These are phyloP conservation scores for Theristicus caerulescens DNA, from an alignment of 2,113 vertebrate genomes.

Conservation along the genomic window DNA sequence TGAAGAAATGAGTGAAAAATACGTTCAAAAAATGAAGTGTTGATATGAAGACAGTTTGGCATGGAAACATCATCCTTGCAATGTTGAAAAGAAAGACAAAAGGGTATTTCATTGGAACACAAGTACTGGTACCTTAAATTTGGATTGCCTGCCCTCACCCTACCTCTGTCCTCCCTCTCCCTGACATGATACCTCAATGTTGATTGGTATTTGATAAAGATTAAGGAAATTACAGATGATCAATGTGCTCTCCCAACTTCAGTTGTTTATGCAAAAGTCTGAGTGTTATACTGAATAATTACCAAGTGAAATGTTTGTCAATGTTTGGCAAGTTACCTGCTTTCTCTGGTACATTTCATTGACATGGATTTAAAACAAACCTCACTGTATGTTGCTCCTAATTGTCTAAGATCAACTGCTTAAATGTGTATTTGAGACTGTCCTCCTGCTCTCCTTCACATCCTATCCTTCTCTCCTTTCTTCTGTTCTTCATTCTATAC, in stretches of 20 bases:
- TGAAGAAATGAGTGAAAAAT: background rate
- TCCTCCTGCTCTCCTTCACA: fast-evolving
- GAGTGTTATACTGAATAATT: background rate
- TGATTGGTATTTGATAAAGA: background rate
- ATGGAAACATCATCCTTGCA: background rate
- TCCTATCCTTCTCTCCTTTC: background rate
- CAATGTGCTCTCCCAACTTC: background rate
- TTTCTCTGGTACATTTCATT: background rate
- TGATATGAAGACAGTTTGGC: background rate
- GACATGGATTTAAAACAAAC: background rate
- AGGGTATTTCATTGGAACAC: background rate
- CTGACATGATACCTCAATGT: background rate
- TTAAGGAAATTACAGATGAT: background rate
- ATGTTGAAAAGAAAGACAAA: background rate
- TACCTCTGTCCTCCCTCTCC: background rate
- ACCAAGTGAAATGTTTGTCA: background rate
- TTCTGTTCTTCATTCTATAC: background rate
- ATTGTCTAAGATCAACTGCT: background rate
- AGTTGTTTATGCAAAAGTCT: background rate
- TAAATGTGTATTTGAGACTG: background rate
- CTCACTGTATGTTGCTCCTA: background rate
- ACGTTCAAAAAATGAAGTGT: background rate
- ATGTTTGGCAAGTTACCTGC: background rate
- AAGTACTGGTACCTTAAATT: background rate
- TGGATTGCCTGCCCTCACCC: background rate